phyloP scores from a whole-genome alignment of 1,140 invertebrate genomes.

The Pantala flavescens region DNA sequence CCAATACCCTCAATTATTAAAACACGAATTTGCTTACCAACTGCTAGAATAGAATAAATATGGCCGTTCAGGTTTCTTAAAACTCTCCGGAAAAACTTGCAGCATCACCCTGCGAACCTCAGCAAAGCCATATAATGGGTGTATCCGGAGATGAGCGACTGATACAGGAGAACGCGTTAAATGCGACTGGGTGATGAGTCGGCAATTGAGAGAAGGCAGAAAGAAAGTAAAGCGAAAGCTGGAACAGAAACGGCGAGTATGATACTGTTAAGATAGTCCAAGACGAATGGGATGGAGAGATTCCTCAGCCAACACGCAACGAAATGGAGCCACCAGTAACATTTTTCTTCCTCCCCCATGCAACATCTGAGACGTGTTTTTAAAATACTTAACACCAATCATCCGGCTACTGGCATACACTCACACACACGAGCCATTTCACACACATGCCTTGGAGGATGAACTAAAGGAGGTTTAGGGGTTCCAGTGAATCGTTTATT shows the following conservation, averaged over 20 bases:
- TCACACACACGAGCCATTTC: neutral
- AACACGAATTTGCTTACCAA: too few species aligned
- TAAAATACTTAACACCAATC: constrained; percentile 10
- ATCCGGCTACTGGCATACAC: constrained; percentile 7
- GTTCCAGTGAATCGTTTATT: neutral
- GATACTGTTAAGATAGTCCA: neutral
- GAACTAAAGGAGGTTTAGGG: neutral
- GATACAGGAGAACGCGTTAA: neutral
- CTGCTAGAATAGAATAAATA: too few species aligned
- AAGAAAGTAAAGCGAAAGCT: neutral
- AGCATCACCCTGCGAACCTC: too few species aligned
- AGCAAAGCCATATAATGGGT: neutral
- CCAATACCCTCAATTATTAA: too few species aligned
- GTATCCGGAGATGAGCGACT: neutral
- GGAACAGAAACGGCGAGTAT: neutral
- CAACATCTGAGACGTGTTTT: constrained; percentile 9
- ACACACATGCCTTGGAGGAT: neutral
- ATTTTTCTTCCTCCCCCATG: neutral
- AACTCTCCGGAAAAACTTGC: too few species aligned
- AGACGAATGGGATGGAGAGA: neutral
- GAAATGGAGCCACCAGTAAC: neutral
- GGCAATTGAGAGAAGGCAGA: neutral
- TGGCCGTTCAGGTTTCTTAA: too few species aligned
- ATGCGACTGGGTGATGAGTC: neutral
- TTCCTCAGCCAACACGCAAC: neutral